Base-by-base conservation (phyloP, 2,797 vertebrate species). In the Parotocinclus haroldoi region DNA sequence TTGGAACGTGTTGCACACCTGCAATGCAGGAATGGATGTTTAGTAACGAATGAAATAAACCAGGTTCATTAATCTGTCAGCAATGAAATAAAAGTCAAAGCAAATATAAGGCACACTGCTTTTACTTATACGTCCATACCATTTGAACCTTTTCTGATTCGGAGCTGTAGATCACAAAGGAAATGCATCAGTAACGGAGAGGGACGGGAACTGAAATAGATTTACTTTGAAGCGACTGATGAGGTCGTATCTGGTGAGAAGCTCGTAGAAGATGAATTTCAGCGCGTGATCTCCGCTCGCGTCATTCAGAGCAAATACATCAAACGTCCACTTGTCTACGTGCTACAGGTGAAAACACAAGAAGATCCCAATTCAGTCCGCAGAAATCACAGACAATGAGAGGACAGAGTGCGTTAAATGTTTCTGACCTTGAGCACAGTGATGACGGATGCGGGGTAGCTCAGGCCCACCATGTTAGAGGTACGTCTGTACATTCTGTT, bases 191-290 rank as follows among this genome's bases (percentile, higher is more conserved):
- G n/a, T n/a, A n/a, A n/a, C n/a, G n/a, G n/a, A n/a, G n/a, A n/a
- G 27, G 27, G 2, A 27, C 27, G 27, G 65, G 77, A 63, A 19
- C 38, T n/a, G 16, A 59, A 38, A 10, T 14, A 39, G n/a, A 38
- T 52, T 90, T 81, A 98, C 97, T 95, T 99, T 99, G 86, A 98
- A 99, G 65, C 89, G 94, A 76, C 88, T 98, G 77, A 99, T 99
- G 81, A 99, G 89, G 84, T 99, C 96, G 13, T 98, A 98, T 83
- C 94, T 93, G 17, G 96, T 99, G 75, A 99, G 95, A 74, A 99
- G 86, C 84, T 99, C 97, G 65, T 98, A 98, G 87, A 99, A 98
- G 88, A 99, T 98, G 85, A 96, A 99, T 86, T 99, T 99, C 76
- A 99, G 90, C 0, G 94, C 92, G 45, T 99, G 97, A 68, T 99